phyloP scores from a whole-genome alignment of 2,797 vertebrate genomes.

The Tokudaia tokunoshimensis region DNA sequence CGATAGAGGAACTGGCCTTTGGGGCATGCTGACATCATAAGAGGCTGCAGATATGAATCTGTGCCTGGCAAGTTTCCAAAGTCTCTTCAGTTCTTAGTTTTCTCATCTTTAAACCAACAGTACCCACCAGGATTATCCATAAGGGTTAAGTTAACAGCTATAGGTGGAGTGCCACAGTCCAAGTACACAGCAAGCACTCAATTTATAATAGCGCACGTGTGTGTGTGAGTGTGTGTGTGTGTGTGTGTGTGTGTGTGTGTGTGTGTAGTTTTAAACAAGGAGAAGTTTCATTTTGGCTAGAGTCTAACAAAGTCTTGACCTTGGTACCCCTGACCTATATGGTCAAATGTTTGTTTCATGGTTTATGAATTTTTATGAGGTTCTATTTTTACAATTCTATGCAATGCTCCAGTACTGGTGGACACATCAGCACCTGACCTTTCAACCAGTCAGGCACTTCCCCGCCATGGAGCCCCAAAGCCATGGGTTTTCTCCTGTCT shows the following conservation, averaged over 20 bases:
- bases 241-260: too few species aligned
- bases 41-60: neutral
- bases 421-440: constrained; percentile 82
- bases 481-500: constrained; percentile 79
- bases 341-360: constrained; percentile 46
- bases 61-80: neutral
- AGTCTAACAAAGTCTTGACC: constrained; percentile 15
- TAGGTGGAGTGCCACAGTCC: neutral
- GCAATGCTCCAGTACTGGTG: constrained; percentile 80
- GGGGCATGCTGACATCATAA: neutral
- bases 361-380: constrained; percentile 76
- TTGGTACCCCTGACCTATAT: neutral
- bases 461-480: constrained; percentile 82
- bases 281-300: neutral
- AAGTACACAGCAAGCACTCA: neutral
- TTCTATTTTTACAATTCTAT: constrained; percentile 77
- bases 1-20: neutral
- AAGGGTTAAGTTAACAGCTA: neutral
- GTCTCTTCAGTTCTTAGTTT: neutral
- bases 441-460: constrained; percentile 77
- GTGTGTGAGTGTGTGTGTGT: too few species aligned
- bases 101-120: neutral
- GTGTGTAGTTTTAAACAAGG: neutral
- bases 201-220: too few species aligned
- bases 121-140: neutral